These are phyloP conservation scores for Paralichthys olivaceus DNA, from an alignment of 2,113 vertebrate species.

Conservation along the genomic window DNA sequence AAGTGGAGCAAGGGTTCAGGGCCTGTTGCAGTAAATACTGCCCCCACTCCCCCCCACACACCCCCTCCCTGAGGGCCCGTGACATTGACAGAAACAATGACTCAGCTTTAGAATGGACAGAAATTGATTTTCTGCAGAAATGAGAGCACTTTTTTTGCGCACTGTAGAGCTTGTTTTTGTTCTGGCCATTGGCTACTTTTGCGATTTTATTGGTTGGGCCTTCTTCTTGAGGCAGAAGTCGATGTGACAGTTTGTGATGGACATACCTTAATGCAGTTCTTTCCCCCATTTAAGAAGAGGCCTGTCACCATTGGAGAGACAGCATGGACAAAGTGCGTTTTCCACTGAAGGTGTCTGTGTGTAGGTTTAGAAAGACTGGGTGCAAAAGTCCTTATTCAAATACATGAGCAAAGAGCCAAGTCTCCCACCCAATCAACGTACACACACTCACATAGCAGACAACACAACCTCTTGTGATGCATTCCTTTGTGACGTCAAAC, in stretches of 20 bases:
- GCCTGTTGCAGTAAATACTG: conserved; percentile 46
- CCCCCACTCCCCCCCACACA: background rate
- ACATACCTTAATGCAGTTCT: conserved; percentile 3
- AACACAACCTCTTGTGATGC: conserved; percentile 75
- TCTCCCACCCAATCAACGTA: background rate
- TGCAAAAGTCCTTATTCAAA: background rate
- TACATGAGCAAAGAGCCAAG: conserved; percentile 27
- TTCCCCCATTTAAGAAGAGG: background rate
- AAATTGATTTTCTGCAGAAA: conserved; percentile 62
- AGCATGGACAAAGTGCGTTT: background rate
- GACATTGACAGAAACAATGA: conserved; percentile 63
- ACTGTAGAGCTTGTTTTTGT: conserved; percentile 28
- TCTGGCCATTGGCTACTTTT: conserved; percentile 47
- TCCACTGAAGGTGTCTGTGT: background rate
- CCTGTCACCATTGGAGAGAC: conserved; percentile 1
- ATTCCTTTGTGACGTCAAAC: conserved; percentile 78
- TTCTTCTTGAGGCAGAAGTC: conserved; percentile 26
- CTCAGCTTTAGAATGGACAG: conserved; percentile 50
- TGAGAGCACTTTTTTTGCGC: conserved; percentile 23
- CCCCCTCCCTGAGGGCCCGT: background rate
- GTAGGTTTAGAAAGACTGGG: background rate
- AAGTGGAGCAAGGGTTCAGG: conserved; percentile 42
- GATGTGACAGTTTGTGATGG: conserved; percentile 34
- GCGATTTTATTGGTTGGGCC: conserved; percentile 30
- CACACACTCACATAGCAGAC: conserved; percentile 49